Percentiles rank a stretch among this genome's conserved stretches.
phyloP scores from a whole-genome alignment of 2,797 vertebrate genomes.

The Ctenochaetus hawaiiensis region DNA sequence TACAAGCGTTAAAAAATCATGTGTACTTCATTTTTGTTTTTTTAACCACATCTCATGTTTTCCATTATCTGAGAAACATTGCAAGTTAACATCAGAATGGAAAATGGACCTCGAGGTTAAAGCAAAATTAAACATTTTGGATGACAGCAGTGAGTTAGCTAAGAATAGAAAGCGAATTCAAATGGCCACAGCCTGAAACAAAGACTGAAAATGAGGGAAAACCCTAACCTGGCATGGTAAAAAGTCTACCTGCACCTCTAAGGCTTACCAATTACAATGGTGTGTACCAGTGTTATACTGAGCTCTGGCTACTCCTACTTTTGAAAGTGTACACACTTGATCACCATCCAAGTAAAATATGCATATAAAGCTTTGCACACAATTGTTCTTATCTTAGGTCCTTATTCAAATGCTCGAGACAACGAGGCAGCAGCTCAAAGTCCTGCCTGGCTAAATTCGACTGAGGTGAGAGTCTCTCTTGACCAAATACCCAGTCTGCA shows the following conservation, averaged over 20 bases:
- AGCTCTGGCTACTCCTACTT: neutral
- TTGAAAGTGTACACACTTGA: neutral
- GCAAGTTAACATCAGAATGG: neutral
- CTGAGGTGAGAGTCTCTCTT: slow-evolving; percentile 37
- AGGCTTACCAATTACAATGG: neutral
- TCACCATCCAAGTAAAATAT: slow-evolving; percentile 6
- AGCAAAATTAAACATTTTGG: neutral
- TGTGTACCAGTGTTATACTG: neutral
- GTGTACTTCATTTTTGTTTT: neutral
- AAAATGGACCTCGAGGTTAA: slow-evolving; percentile 8
- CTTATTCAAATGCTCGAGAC: slow-evolving; percentile 22
- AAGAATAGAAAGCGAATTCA: neutral
- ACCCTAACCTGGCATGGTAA: neutral
- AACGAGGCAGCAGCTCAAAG: slow-evolving; percentile 23
- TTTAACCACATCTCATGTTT: neutral
- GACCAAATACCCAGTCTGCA: slow-evolving; percentile 24
- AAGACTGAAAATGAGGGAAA: neutral
- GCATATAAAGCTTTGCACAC: slow-evolving; percentile 2
- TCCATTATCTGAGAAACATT: neutral
- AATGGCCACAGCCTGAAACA: neutral
- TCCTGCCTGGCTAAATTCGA: slow-evolving; percentile 14
- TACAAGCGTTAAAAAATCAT: too few species aligned
- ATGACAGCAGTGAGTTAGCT: neutral
- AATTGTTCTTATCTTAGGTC: slow-evolving; percentile 20
- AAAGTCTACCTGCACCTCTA: neutral